Conservation (phyloP, 2,888 invertebrate species). For the Heteromurus nitidus region DNA sequence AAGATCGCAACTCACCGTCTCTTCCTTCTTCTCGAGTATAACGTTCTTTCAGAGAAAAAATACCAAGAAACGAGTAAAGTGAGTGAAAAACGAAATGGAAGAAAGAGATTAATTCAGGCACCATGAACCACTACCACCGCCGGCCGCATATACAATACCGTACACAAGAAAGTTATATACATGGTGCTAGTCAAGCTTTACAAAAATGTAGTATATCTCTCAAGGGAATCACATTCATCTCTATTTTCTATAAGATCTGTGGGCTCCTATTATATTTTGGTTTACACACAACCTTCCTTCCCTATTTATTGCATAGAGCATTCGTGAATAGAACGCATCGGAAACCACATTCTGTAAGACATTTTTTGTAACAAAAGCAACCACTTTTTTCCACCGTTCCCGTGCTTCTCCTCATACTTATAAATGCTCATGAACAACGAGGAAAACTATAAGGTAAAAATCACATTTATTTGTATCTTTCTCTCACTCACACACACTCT, state of each 20-base stretch:
- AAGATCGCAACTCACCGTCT: conserved; percentile 6
- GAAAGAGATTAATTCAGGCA: conserved; percentile 73
- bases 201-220: conserved; percentile 65
- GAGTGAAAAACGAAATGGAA: conserved; percentile 70
- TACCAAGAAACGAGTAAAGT: conserved; percentile 54
- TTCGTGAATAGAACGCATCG: conserved; percentile 44
- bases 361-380: conserved; percentile 58
- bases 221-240: conserved; percentile 72
- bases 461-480: conserved; percentile 55
- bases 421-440: conserved; percentile 25
- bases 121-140: conserved; percentile 69
- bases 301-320: conserved; percentile 5
- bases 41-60: conserved; percentile 38
- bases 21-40: conserved; percentile 34
- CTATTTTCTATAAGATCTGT: conserved; percentile 63
- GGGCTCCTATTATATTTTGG: conserved; percentile 61
- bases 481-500: too few relatives aligned
- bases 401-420: conserved; percentile 39
- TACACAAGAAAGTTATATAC: neutral
- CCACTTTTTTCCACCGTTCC: conserved; percentile 33
- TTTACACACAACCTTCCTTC: conserved; percentile 25
- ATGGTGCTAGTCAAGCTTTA: neutral
- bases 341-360: conserved; percentile 55
- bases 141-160: conserved; percentile 18
- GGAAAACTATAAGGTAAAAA: conserved; percentile 44